A percentile compares a stretch with the other conserved stretches of the same genome.
These are phyloP conservation scores for Papilio gigon DNA, from an alignment of 2,888 invertebrate genomes.

Conservation along the genomic window DNA sequence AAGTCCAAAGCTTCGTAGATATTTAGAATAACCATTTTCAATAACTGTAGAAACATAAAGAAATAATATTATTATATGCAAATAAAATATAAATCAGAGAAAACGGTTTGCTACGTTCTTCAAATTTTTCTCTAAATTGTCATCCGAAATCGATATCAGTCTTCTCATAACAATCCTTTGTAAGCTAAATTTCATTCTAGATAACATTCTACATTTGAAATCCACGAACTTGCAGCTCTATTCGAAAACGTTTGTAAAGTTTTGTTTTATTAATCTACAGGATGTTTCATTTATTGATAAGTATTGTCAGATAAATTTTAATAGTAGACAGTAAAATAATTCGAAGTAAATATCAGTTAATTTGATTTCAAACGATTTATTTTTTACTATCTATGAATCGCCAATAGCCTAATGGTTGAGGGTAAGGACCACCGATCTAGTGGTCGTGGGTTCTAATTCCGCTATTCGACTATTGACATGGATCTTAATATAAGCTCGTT, in stretches of 20 bases:
- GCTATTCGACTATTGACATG: too few relatives aligned
- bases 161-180: conserved; percentile 23
- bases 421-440: too few relatives aligned
- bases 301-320: too few relatives aligned
- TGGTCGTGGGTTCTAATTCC: too few relatives aligned
- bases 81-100: background rate
- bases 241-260: background rate
- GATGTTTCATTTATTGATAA: background rate
- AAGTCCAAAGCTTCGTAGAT: too few relatives aligned
- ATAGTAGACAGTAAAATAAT: too few relatives aligned
- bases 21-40: too few relatives aligned
- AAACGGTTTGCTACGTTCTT: conserved; percentile 3
- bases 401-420: too few relatives aligned
- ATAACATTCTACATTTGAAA: conserved; percentile 8
- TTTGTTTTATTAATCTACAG: background rate
- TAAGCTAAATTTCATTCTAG: conserved; percentile 21
- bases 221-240: conserved; percentile 9
- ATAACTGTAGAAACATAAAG: background rate
- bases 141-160: conserved; percentile 18
- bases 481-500: too few relatives aligned
- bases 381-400: too few relatives aligned
- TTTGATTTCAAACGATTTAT: too few relatives aligned
- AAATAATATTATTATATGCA: background rate
- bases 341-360: too few relatives aligned
- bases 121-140: conserved; percentile 15